Base-by-base conservation (phyloP, 2,888 invertebrate genomes). In the Chironomus riparius region DNA sequence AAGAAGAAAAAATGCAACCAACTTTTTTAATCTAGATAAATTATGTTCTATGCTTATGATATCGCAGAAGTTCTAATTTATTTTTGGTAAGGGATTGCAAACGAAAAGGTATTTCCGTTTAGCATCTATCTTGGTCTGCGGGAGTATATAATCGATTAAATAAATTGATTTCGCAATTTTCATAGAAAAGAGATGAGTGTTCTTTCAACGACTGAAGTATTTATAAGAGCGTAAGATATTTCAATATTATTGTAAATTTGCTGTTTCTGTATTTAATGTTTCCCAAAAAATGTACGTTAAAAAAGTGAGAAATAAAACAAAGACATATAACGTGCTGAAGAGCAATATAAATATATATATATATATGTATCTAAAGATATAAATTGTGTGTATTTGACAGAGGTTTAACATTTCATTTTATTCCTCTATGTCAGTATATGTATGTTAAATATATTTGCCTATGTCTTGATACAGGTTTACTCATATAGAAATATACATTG, bases 221-320 rank as follows among this genome's bases (percentile, higher is more conserved):
- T 38, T 38, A 10, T 38, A 38, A 12, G 21, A 70, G 13, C 72
- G 72, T 73, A 62, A 73, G 72, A 73, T 62, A 24, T 38, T 73
- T 73, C 61, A 62, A 73, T 62, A 47, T 73, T 62, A 56, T 73
- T 62, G 28, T 73, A 73, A 38, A 38, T n/a, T 73, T 73, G 15
- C 62, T 73, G 38, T 73, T 22, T 61, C 50, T 73, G 22, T 62
- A 22, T 62, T 18, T 73, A 73, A 48, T 73, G 18, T 61, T 21
- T 28, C 72, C 12, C 12, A 47, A 62, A 7, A 50, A 73, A 73
- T 62, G 62, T 73, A 73, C 72, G 72, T 73, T 73, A 73, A 73
- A 56, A 28, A 73, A 73, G 38, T 21, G 62, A 73, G 47, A 28
- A 61, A 50, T 4, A 73, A 62, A 73, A 61, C 38, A 73, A 62